Base-by-base conservation (phyloP, 1,140 invertebrate genomes). In the Danaus melanippus region DNA sequence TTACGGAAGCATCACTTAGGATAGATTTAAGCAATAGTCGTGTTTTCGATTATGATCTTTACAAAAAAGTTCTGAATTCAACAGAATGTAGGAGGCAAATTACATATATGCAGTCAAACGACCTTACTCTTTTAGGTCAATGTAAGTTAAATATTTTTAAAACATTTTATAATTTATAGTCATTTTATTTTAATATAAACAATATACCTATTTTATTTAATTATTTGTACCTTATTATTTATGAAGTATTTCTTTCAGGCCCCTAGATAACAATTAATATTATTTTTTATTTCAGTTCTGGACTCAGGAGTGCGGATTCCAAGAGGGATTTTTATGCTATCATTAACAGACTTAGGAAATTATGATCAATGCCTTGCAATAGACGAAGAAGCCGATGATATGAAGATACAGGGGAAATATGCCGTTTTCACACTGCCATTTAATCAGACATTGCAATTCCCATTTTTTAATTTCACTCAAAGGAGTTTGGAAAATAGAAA, bases 391-490 rank as follows among this genome's bases (percentile, higher is more conserved):
- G 42, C 51, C 48, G 41, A 60, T n/a, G 47, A 60, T 12, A 65
- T 57, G n/a, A 45, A 45, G 1, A 71, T 83, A 5, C 58, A 74
- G 69, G 79, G 79, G 10, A 83, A 83, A 67, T 83, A 74, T 81
- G 73, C 42, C 51, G 53, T 10, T 43, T 71, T 2, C 12, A 17
- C 9, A 8, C 21, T 71, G 8, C 67, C 69, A 10, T 11, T 71
- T 2, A 46, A 56, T 42, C 73, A 74, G 59, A 50, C 57, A 7
- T 52, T 68, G 12, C 9, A 49, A 10, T 15, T 65, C 11, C 62
- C 62, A 0, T 64, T 64, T 32, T 0, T 49, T 8, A 32, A 53
- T 52, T 21, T 32, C 8, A n/a, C 42, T 1, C n/a, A n/a, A 12
- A 8, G 42, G 2, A 42, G 53, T 17, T 40, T 53, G 8, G 44